Conservation (phyloP, 2,888 invertebrate species). For the Ceratothoa steindachneri region DNA sequence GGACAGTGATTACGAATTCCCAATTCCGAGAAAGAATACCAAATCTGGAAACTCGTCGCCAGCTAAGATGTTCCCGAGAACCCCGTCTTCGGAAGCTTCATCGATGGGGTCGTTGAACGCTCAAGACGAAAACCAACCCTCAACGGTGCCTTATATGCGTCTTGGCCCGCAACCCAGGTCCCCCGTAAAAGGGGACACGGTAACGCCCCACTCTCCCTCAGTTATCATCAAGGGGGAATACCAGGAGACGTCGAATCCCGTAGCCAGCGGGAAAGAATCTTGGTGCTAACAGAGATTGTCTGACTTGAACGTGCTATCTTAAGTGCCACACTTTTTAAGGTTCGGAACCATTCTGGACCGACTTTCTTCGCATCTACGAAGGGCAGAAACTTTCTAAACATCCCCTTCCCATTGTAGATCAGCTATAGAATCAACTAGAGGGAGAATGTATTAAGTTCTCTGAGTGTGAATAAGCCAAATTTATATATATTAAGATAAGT, state of each 20-base stretch:
- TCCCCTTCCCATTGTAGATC: too few relatives aligned
- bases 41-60: conserved; percentile 12
- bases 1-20: conserved; percentile 43
- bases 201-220: too few relatives aligned
- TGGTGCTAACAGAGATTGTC: conserved; percentile 38
- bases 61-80: not conserved
- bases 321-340: conserved; percentile 1
- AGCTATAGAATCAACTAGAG: too few relatives aligned
- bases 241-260: conserved; percentile 29
- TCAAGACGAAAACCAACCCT: not conserved
- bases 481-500: too few relatives aligned
- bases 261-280: conserved; percentile 29
- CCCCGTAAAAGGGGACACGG: not conserved
- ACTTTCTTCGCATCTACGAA: too few relatives aligned
- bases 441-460: too few relatives aligned
- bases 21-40: conserved; percentile 18
- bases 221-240: conserved; percentile 1
- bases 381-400: too few relatives aligned
- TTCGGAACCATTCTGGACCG: too few relatives aligned
- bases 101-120: conserved; percentile 6
- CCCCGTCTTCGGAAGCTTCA: conserved; percentile 13
- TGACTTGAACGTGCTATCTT: not conserved
- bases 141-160: conserved; percentile 6
- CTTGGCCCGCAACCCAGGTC: not conserved
- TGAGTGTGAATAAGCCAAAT: too few relatives aligned